Percentiles rank a stretch among this genome's conserved stretches.
Evolutionary conservation across 2,797 vertebrate genomes (phyloP).

Genomic region (Prionace glauca): DNA sequence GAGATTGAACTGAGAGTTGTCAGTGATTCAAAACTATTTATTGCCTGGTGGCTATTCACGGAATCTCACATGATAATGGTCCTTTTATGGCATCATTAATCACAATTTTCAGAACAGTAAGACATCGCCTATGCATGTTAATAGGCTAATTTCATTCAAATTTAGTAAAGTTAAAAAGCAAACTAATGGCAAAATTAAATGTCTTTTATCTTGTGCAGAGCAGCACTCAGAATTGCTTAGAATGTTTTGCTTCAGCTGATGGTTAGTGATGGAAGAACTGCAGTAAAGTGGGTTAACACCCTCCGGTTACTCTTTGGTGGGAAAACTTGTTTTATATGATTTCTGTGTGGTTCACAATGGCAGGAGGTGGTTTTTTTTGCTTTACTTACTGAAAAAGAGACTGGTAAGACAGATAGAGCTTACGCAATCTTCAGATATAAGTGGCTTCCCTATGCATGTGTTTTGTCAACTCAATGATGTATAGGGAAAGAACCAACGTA

Average conservation of each 20-base stretch:
- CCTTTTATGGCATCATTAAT: conserved; percentile 32
- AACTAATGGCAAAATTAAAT: conserved; percentile 24
- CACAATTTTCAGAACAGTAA: conserved; percentile 5
- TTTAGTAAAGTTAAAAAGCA: conserved; percentile 17
- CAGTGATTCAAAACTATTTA: conserved; percentile 13
- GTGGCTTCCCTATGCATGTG: background rate
- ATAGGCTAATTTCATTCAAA: conserved; percentile 25
- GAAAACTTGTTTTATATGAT: background rate
- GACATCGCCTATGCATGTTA: background rate
- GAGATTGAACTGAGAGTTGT: background rate
- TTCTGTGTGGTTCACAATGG: background rate
- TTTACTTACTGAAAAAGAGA: background rate
- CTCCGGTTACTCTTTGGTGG: background rate
- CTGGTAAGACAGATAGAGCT: background rate
- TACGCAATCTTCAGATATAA: background rate
- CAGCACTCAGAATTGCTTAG: background rate
- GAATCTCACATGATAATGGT: conserved; percentile 6
- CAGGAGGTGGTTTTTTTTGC: background rate
- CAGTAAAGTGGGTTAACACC: background rate
- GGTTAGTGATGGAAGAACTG: background rate
- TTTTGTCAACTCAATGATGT: background rate
- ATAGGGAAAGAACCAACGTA: background rate
- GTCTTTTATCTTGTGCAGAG: background rate
- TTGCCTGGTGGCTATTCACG: conserved; percentile 22
- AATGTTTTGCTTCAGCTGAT: background rate